Evolutionary conservation across 1,140 invertebrate species (phyloP).

Genomic region (Drosophila micromelanica): DNA sequence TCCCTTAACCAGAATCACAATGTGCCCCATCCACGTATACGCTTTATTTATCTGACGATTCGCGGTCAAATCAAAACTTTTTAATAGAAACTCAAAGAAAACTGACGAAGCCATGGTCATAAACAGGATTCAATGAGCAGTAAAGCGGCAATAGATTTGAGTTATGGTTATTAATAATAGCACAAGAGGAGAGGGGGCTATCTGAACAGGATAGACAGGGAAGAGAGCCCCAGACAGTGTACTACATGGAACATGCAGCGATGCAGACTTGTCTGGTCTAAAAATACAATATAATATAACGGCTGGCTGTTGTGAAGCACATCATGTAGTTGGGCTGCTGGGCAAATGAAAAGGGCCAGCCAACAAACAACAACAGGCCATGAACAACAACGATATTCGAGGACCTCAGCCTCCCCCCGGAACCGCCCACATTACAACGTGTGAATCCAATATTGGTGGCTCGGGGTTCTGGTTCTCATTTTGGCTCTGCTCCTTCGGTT

Average conservation of each 20-base stretch:
- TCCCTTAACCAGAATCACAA: too few relatives aligned
- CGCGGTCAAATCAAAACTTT: conserved; percentile 64
- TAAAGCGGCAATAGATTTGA: conserved; percentile 82
- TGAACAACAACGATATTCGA: conserved; percentile 65
- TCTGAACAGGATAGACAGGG: conserved; percentile 4
- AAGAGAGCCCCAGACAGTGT: conserved; percentile 12
- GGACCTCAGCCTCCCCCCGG: conserved; percentile 17
- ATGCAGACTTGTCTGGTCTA: conserved; percentile 78
- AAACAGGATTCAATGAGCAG: conserved; percentile 80
- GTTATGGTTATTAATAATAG: conserved; percentile 82
- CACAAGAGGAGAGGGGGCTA: conserved; percentile 18
- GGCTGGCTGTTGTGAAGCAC: conserved; percentile 28
- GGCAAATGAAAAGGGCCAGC: conserved; percentile 30
- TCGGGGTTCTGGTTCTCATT: conserved; percentile 13
- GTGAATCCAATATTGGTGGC: conserved; percentile 74
- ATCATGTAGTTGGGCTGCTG: conserved; percentile 29
- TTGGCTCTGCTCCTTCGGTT: not conserved
- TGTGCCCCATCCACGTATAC: not conserved
- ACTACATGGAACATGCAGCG: conserved; percentile 67
- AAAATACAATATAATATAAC: conserved; percentile 75
- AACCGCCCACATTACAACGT: conserved; percentile 57
- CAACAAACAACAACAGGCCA: conserved; percentile 45
- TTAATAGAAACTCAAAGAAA: conserved; percentile 23
- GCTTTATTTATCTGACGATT: conserved; percentile 34
- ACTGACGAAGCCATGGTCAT: conserved; percentile 63